phyloP scores from a whole-genome alignment of 2,888 invertebrate species.

The Acrobasis suavella region DNA sequence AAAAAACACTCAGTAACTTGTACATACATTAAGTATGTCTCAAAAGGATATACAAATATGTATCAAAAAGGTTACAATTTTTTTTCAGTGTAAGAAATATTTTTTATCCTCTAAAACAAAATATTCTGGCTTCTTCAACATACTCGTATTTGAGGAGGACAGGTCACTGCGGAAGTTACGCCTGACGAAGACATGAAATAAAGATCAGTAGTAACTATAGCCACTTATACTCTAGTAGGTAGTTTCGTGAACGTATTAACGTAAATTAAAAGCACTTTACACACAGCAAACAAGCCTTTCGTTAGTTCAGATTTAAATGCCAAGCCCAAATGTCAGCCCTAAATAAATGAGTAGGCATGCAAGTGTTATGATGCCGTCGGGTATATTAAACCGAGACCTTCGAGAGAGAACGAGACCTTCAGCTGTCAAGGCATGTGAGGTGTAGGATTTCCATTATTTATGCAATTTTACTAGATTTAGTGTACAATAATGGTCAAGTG shows the following conservation, averaged over 20 bases:
- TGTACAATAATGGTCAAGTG: no score
- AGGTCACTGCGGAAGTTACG: no score
- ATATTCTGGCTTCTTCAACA: no score
- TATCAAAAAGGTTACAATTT: no score
- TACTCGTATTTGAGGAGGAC: no score
- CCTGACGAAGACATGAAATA: no score
- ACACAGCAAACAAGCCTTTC: constrained; percentile 21
- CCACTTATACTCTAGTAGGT: neutral
- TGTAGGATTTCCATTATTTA: neutral
- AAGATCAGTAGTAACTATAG: no score
- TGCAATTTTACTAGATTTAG: neutral
- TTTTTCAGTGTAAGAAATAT: no score
- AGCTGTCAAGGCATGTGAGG: constrained; percentile 1
- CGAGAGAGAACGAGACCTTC: constrained; percentile 3
- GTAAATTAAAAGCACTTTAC: neutral
- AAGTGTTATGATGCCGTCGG: constrained; percentile 28
- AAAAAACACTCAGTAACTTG: no score
- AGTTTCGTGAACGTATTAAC: neutral
- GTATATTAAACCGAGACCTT: neutral
- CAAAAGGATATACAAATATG: no score
- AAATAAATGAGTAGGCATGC: constrained; percentile 21
- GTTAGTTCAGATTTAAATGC: constrained; percentile 39
- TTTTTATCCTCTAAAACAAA: no score
- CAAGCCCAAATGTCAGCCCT: constrained; percentile 46
- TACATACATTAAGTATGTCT: no score